phyloP scores from a whole-genome alignment of 1,140 invertebrate species.

The Drosophila sproati region DNA sequence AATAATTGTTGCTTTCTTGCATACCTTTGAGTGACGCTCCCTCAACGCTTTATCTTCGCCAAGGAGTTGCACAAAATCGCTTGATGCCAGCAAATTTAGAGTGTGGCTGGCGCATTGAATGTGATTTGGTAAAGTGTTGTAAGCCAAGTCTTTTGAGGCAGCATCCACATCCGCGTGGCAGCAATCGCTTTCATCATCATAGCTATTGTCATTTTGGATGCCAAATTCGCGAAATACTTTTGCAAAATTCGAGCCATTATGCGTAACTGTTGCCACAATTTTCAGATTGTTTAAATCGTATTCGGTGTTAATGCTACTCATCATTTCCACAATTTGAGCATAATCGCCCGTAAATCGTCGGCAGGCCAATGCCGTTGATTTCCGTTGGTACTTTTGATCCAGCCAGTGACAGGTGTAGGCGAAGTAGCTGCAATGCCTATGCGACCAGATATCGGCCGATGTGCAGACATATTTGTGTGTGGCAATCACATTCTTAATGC shows the following conservation, averaged over 20 bases:
- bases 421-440: slow-evolving; percentile 4
- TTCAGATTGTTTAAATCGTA: slow-evolving; percentile 28
- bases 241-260: background rate
- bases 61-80: slow-evolving; percentile 23
- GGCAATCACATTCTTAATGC: slow-evolving; percentile 6
- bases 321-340: slow-evolving; percentile 15
- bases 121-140: slow-evolving; percentile 24
- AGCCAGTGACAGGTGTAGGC: slow-evolving; percentile 45
- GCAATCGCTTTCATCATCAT: background rate
- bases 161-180: background rate
- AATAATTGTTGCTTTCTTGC: background rate
- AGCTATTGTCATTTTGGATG: background rate
- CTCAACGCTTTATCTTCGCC: slow-evolving; percentile 1
- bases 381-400: slow-evolving; percentile 26
- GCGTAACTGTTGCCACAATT: slow-evolving; percentile 27
- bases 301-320: slow-evolving; percentile 13
- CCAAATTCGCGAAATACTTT: slow-evolving; percentile 25
- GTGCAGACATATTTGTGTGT: slow-evolving; percentile 37
- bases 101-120: slow-evolving; percentile 28
- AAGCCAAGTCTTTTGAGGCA: background rate
- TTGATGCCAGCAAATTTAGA: slow-evolving; percentile 14
- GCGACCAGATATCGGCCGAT: slow-evolving; percentile 24
- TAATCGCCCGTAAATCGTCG: background rate
- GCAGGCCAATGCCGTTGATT: slow-evolving; percentile 28
- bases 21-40: slow-evolving; percentile 26